phyloP scores from a whole-genome alignment of 2,888 invertebrate genomes.

The Gymnocheta viridis region DNA sequence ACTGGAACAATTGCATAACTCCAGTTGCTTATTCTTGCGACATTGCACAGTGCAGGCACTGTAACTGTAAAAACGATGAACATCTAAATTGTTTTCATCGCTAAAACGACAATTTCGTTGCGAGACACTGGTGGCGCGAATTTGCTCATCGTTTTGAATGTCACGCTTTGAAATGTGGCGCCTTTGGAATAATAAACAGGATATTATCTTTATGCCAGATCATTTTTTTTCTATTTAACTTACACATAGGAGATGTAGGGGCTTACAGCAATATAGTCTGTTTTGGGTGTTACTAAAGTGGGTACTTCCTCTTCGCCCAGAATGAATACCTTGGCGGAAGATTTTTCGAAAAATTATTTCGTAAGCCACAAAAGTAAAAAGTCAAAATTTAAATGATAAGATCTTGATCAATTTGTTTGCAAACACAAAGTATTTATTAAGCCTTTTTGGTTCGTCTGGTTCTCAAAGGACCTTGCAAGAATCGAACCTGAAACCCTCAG shows the following conservation, averaged over 20 bases:
- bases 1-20: constrained; percentile 86
- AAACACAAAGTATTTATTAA: too few relatives aligned
- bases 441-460: too few relatives aligned
- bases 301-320: constrained; percentile 87
- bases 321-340: constrained; percentile 81
- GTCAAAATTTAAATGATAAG: too few relatives aligned
- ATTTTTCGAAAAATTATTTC: neutral
- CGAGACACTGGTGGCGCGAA: constrained; percentile 84
- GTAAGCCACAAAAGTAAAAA: too few relatives aligned
- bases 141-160: constrained; percentile 87
- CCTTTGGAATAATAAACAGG: constrained; percentile 76
- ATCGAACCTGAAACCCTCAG: too few relatives aligned
- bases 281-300: constrained; percentile 85
- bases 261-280: constrained; percentile 84
- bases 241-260: constrained; percentile 83
- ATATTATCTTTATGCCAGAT: neutral
- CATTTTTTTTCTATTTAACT: constrained; percentile 46
- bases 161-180: constrained; percentile 84
- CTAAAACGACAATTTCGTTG: constrained; percentile 88
- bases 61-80: constrained; percentile 87
- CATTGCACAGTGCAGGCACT: constrained; percentile 89
- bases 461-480: too few relatives aligned
- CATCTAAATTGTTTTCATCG: constrained; percentile 85
- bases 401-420: too few relatives aligned
- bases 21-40: constrained; percentile 85